Evolutionary conservation across 2,113 vertebrate species (phyloP), one percentile per base, ranked within the genome.

Genomic region (Felis chaus): DNA sequence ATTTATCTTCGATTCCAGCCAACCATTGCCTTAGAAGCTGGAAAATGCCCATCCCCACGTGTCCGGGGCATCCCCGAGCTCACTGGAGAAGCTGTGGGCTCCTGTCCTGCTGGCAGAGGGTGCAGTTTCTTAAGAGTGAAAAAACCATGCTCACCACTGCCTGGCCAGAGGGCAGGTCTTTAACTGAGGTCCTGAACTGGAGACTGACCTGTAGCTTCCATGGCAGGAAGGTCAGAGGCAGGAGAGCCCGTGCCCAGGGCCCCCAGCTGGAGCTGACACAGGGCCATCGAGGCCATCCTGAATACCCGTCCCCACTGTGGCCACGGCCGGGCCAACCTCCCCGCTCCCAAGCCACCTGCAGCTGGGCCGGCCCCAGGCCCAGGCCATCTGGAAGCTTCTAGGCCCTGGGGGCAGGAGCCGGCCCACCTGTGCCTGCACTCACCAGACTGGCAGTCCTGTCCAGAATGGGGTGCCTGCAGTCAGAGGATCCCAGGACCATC

Each of bases 21-120:
- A 14, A 3, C 45, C 8, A 1, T 29, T 71, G 36, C n/a, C 31
- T 65, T 18, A 31, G 36, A 89, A 14, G 33, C 61, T 41, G 86
- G 69, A 12, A 74, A 50, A 0, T 2, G 45, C 7, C 63, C 36
- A 4, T 3, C 5, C 15, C 39, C 5, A 2, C 0, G 0, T 0
- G 13, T 19, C 63, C 10, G 1, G 78, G 33, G 66, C 6, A 0
- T 31, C 39, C 85, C 65, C 0, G 3, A 16, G 69, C 41, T 6
- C 81, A 9, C 33, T 11, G 13, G 21, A 29, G 39, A n/a, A 33
- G 13, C 63, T 1, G 15, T 0, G 18, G 78, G 41, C 48, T 10
- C 50, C 63, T 15, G 31, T 71, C n/a, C 33, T 9, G 25, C 61
- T 29, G 18, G 53, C 39, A 0, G 3, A 71, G 45, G 3, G 39